Evolutionary conservation across 2,113 vertebrate species (phyloP).

Genomic region (Sinocyclocheilus rhinocerous): DNA sequence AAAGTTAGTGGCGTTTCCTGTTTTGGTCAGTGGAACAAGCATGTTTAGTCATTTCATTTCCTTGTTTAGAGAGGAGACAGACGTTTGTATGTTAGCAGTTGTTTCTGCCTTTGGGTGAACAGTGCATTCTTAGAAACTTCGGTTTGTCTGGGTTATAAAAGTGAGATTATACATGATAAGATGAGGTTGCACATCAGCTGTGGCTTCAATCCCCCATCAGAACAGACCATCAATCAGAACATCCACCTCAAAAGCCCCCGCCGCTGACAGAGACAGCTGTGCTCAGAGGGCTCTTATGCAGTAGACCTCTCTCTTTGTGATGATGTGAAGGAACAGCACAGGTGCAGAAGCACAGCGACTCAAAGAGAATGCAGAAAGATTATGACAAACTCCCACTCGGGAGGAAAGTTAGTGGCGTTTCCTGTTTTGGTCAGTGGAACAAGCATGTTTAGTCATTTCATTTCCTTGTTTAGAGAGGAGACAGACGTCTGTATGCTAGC

Average conservation of each 20-base stretch:
- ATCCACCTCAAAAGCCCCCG: not conserved
- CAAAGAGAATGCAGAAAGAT: not conserved
- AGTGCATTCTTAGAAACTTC: not conserved
- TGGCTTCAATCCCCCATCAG: too few species aligned
- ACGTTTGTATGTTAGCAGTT: not conserved
- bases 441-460: constrained; percentile 7
- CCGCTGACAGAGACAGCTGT: constrained; percentile 7
- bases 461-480: constrained; percentile 29
- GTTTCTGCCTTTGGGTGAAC: not conserved
- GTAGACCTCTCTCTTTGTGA: not conserved
- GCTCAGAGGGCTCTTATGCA: not conserved
- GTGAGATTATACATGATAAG: not conserved
- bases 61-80: constrained; percentile 6
- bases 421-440: constrained; percentile 29
- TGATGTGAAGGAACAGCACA: constrained; percentile 2
- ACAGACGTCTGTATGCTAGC: not conserved
- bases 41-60: constrained; percentile 26
- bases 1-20: constrained; percentile 23
- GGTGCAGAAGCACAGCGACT: not conserved
- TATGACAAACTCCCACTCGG: not conserved
- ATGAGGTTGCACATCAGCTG: not conserved
- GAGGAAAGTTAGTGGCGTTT: constrained; percentile 3
- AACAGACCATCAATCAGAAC: too few species aligned
- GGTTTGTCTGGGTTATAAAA: not conserved
- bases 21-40: constrained; percentile 11